Evolutionary conservation across 1,140 invertebrate species (phyloP).

Genomic region (Drosophila dunni): DNA sequence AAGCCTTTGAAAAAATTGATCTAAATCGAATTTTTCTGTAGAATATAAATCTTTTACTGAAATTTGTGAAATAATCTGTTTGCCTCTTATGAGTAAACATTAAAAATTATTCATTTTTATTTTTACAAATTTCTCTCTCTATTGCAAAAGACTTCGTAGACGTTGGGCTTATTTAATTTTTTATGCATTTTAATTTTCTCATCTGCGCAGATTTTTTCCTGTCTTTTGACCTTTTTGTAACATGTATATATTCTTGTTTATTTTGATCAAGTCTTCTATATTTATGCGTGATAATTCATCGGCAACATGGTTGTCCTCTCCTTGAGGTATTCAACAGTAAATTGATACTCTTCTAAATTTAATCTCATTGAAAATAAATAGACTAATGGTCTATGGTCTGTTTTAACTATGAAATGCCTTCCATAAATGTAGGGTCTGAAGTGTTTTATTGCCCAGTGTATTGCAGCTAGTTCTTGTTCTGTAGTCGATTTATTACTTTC

Average conservation of each 20-base stretch:
- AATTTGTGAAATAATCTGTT: neutral
- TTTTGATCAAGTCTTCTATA: neutral
- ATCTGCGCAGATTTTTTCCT: neutral
- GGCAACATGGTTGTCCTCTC: neutral
- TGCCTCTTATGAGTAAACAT: neutral
- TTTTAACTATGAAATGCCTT: no score
- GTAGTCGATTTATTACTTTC: neutral
- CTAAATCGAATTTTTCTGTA: conserved; percentile 1
- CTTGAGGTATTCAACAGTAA: neutral
- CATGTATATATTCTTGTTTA: neutral
- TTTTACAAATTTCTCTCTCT: conserved; percentile 3
- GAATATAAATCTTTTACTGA: neutral
- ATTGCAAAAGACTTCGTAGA: conserved; percentile 6
- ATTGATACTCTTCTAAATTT: neutral
- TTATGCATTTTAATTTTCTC: conserved; percentile 3
- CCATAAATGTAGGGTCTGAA: neutral
- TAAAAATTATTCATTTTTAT: neutral
- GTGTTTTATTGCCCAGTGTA: neutral
- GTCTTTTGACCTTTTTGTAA: neutral
- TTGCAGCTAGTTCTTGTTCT: no score
- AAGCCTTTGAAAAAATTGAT: neutral
- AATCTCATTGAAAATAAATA: neutral
- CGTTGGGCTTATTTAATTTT: neutral
- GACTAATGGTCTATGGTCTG: neutral
- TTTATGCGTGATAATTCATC: no score